Evolutionary conservation across 64 coral and sea anemone species (phyloP).

Genomic region (Anthopleura sola): DNA sequence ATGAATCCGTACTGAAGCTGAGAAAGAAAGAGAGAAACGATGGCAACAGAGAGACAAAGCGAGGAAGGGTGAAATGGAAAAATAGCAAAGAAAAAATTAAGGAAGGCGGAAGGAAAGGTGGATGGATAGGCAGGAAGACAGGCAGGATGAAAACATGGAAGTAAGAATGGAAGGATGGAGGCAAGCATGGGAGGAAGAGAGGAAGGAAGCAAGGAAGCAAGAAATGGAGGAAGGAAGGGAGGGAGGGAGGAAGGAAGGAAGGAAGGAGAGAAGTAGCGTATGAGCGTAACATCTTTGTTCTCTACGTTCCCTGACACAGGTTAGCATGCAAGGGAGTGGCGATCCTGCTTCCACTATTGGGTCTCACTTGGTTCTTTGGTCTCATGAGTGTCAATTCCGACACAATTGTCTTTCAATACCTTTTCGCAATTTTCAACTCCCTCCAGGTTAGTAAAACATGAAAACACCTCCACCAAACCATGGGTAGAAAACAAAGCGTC

Average conservation of each 20-base stretch:
- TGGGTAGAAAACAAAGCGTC: no score
- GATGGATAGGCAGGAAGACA: neutral
- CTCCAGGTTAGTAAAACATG: conserved; percentile 35
- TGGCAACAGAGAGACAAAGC: neutral
- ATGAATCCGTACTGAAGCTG: neutral
- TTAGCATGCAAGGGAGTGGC: conserved; percentile 4
- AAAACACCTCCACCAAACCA: no score
- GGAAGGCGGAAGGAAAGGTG: neutral
- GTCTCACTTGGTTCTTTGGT: conserved; percentile 48
- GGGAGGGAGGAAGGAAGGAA: no score
- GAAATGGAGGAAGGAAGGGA: no score
- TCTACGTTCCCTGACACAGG: neutral
- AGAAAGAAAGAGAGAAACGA: neutral
- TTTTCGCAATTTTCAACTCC: conserved; percentile 42
- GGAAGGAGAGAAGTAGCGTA: neutral
- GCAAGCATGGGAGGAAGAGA: no score
- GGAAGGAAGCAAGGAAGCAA: no score
- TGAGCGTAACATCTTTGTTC: neutral
- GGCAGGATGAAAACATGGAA: no score
- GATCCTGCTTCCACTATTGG: conserved; percentile 23
- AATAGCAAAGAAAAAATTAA: neutral
- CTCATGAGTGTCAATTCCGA: conserved; percentile 27
- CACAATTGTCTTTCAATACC: conserved; percentile 49
- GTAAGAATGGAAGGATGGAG: no score
- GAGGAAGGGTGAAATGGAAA: neutral